Percentiles rank a stretch among this genome's conserved stretches.
These are phyloP conservation scores for Drosophila paranaensis DNA, from an alignment of 2,888 invertebrate species.

Conservation along the genomic window DNA sequence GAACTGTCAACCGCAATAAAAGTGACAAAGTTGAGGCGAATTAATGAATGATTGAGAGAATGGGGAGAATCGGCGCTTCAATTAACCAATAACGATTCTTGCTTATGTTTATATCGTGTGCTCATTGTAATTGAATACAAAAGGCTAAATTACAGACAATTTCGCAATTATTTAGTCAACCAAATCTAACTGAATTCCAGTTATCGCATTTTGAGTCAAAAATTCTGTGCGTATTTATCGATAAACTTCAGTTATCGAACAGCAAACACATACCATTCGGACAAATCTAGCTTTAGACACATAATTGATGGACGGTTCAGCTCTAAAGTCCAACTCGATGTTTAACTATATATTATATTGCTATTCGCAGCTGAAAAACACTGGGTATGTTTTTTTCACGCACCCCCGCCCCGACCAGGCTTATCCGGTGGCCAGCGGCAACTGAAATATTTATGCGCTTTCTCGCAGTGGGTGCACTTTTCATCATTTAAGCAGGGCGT, in stretches of 20 bases:
- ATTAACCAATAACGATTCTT: neutral
- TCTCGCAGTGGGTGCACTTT: neutral
- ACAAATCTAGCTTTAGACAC: no score
- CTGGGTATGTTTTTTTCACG: neutral
- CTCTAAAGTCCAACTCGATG: neutral
- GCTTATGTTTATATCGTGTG: neutral
- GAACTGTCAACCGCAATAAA: conserved; percentile 2
- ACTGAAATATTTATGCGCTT: conserved; percentile 8
- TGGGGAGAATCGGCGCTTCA: neutral
- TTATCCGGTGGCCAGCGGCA: neutral
- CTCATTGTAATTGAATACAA: neutral
- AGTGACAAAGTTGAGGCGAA: neutral
- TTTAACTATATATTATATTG: neutral
- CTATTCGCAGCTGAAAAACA: neutral
- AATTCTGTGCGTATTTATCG: neutral
- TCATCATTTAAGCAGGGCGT: neutral
- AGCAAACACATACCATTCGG: no score
- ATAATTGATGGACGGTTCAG: no score
- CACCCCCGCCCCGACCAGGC: neutral
- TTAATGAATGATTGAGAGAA: conserved; percentile 1
- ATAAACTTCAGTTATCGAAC: neutral
- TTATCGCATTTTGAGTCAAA: neutral
- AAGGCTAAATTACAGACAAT: neutral
- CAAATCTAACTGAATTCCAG: neutral
- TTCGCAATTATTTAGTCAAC: no score